phyloP scores from a whole-genome alignment of 2,113 vertebrate genomes.

The Anolis carolinensis region DNA sequence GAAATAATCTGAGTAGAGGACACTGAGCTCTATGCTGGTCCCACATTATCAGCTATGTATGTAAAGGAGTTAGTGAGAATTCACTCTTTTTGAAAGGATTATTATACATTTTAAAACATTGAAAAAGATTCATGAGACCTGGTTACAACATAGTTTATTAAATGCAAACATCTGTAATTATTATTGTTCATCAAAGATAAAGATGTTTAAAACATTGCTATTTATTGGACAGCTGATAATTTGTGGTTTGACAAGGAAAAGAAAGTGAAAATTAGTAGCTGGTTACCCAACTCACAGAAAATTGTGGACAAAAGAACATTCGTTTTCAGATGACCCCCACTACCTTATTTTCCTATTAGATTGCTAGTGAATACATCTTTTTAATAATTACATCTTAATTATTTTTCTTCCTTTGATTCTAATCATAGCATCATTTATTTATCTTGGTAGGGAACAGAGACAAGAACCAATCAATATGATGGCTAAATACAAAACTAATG shows the following conservation, averaged over 20 bases:
- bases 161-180: background rate
- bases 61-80: background rate
- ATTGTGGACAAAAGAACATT: constrained; percentile 3
- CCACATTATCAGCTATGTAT: background rate
- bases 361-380: constrained; percentile 7
- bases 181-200: background rate
- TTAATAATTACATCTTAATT: constrained; percentile 23
- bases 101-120: background rate
- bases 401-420: background rate
- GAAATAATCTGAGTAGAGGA: background rate
- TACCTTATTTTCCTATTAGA: constrained; percentile 16
- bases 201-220: background rate
- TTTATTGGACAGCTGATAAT: background rate
- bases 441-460: background rate
- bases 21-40: background rate
- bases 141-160: background rate
- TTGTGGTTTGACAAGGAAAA: background rate
- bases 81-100: background rate
- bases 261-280: constrained; percentile 3
- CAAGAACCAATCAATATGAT: background rate
- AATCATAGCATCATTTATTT: constrained; percentile 17
- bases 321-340: constrained; percentile 19
- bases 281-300: background rate
- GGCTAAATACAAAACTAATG: background rate
- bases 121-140: background rate